Evolutionary conservation across 2,797 vertebrate genomes (phyloP).

Genomic region (Loriculus beryllinus): DNA sequence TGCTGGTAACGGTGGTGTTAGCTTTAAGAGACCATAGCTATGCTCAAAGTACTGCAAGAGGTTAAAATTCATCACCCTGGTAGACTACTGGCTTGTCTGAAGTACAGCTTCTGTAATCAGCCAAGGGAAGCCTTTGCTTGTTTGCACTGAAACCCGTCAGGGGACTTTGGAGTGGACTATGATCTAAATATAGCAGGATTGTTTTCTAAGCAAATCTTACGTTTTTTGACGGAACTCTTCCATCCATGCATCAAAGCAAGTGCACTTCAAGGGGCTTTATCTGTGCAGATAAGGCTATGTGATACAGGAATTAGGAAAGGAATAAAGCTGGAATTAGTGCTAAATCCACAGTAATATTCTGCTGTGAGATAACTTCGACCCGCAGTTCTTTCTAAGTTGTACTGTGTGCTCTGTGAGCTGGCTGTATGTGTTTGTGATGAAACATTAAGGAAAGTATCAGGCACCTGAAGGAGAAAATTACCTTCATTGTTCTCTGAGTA

Average conservation of each 20-base stretch:
- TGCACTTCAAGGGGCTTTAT: slow-evolving; percentile 48
- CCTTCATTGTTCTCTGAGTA: slow-evolving; percentile 11
- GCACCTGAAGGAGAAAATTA: slow-evolving; percentile 33
- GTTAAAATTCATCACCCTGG: background rate
- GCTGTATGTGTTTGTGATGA: slow-evolving; percentile 24
- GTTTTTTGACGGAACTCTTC: slow-evolving; percentile 25
- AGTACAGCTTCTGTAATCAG: background rate
- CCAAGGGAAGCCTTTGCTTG: slow-evolving; percentile 12
- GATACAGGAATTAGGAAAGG: slow-evolving; percentile 64
- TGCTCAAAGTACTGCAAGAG: background rate
- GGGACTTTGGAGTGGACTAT: slow-evolving; percentile 22
- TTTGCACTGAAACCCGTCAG: slow-evolving; percentile 31
- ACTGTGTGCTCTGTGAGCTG: background rate
- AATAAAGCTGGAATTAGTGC: slow-evolving; percentile 67
- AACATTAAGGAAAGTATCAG: slow-evolving; percentile 32
- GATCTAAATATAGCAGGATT: slow-evolving; percentile 21
- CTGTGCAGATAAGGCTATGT: slow-evolving; percentile 58
- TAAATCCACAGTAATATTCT: slow-evolving; percentile 71
- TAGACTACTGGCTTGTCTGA: background rate
- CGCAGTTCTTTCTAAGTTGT: slow-evolving; percentile 44
- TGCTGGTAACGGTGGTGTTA: background rate
- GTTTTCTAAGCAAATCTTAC: slow-evolving; percentile 45
- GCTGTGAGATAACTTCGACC: slow-evolving; percentile 48
- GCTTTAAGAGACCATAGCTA: background rate
- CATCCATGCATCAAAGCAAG: slow-evolving; percentile 46